Percentiles rank a stretch among this genome's conserved stretches.
Conservation (phyloP, 1,140 invertebrate species). For the Hestina assimilis region DNA sequence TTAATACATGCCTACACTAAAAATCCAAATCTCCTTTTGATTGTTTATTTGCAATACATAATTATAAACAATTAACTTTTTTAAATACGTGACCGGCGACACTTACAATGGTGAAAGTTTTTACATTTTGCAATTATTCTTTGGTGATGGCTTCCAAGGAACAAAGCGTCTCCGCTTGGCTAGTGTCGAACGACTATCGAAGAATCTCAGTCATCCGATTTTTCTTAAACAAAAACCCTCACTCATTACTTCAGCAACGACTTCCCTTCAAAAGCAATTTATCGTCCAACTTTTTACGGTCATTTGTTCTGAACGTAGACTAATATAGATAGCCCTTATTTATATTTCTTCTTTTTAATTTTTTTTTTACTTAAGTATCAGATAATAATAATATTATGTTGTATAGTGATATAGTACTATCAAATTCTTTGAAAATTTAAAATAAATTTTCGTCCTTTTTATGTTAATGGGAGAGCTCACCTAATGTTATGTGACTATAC, state of each 20-base stretch:
- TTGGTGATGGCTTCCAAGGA: constrained; percentile 26
- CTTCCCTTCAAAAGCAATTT: constrained; percentile 60
- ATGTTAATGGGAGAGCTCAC: too few relatives aligned
- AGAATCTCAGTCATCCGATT: constrained; percentile 37
- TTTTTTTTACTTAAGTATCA: background rate
- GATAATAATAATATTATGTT: too few relatives aligned
- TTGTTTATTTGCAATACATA: too few relatives aligned
- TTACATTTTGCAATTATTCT: constrained; percentile 21
- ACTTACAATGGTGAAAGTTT: constrained; percentile 4
- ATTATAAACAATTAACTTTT: background rate
- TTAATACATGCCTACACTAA: too few relatives aligned
- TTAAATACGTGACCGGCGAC: constrained; percentile 1
- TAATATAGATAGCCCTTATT: constrained; percentile 11
- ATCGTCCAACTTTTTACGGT: constrained; percentile 53
- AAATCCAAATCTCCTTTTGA: too few relatives aligned
- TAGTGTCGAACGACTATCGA: constrained; percentile 28
- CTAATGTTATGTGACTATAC: too few relatives aligned
- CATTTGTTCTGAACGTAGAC: constrained; percentile 39
- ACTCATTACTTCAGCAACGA: constrained; percentile 46
- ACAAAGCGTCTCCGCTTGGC: constrained; percentile 24
- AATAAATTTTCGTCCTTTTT: too few relatives aligned
- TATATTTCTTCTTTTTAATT: background rate
- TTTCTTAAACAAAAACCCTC: constrained; percentile 52
- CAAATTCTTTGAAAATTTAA: too few relatives aligned
- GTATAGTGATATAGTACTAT: too few relatives aligned